Conservation (phyloP, 2,113 vertebrate genomes). For the Gorsachius goisagi region DNA sequence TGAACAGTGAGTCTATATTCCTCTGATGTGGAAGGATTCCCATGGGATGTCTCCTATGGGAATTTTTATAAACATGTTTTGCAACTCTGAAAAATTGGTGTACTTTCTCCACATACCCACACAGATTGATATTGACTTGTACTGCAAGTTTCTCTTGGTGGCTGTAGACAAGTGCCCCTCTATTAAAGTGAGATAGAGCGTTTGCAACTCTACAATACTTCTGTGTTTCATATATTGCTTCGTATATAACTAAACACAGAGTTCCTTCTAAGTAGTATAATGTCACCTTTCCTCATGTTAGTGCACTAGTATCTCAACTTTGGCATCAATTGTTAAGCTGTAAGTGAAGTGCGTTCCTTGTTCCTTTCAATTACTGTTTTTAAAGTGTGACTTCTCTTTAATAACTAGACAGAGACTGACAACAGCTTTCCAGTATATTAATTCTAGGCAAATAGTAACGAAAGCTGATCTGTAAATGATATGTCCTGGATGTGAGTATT, state of each 20-base stretch:
- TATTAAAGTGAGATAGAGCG: background rate
- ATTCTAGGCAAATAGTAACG: background rate
- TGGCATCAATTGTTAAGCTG: background rate
- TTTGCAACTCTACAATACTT: background rate
- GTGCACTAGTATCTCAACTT: background rate
- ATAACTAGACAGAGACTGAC: background rate
- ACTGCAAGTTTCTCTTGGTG: background rate
- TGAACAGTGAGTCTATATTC: background rate
- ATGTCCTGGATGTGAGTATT: background rate
- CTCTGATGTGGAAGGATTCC: background rate
- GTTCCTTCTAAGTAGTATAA: background rate
- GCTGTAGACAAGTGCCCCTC: background rate
- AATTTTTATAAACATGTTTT: background rate
- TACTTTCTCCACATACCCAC: background rate
- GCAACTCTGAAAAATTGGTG: background rate
- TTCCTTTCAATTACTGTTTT: background rate
- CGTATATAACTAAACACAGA: background rate
- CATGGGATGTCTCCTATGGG: background rate
- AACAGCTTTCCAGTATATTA: background rate
- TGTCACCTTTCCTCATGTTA: background rate
- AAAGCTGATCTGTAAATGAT: background rate
- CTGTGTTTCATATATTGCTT: background rate
- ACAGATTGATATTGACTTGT: background rate
- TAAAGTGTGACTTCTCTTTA: background rate
- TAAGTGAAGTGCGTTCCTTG: background rate